A percentile compares a stretch with the other conserved stretches of the same genome.
Evolutionary conservation across 2,797 vertebrate species (phyloP).

Genomic region (Micropoecilia bifurca): DNA sequence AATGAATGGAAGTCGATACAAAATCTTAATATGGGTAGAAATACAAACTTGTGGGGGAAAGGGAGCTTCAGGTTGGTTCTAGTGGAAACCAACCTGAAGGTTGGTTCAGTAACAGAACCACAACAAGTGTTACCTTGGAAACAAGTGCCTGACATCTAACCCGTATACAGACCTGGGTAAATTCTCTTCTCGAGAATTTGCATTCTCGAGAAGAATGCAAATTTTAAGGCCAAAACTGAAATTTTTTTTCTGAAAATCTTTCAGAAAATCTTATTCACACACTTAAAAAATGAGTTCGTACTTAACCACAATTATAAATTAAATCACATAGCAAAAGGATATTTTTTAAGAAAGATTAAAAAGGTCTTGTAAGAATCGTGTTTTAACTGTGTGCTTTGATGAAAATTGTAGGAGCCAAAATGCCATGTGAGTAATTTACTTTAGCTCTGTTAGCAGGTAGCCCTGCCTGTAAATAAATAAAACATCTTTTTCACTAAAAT

Average conservation of each 20-base stretch:
- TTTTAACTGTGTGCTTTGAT: not conserved
- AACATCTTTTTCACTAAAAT: constrained; percentile 75
- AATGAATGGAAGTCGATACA: not conserved
- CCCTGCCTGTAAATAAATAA: constrained; percentile 22
- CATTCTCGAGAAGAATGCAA: not conserved
- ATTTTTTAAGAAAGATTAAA: not conserved
- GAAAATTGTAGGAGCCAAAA: not conserved
- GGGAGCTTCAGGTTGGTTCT: constrained; percentile 6
- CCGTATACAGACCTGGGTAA: no score
- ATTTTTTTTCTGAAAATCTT: not conserved
- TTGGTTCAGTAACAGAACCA: no score
- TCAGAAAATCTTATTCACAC: not conserved
- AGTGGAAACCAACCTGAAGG: no score
- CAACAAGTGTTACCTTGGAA: no score
- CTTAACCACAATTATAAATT: not conserved
- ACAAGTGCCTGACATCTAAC: no score
- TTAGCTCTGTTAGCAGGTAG: constrained; percentile 6
- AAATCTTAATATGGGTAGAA: not conserved
- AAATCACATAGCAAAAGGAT: not conserved
- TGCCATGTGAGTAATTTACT: not conserved
- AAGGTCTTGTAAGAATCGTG: no score
- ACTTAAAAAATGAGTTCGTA: not conserved
- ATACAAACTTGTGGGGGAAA: not conserved
- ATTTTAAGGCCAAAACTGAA: not conserved
- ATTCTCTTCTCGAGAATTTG: no score